Conservation (phyloP, 2,113 vertebrate species). For the Chamaetylas fuelleborni region DNA sequence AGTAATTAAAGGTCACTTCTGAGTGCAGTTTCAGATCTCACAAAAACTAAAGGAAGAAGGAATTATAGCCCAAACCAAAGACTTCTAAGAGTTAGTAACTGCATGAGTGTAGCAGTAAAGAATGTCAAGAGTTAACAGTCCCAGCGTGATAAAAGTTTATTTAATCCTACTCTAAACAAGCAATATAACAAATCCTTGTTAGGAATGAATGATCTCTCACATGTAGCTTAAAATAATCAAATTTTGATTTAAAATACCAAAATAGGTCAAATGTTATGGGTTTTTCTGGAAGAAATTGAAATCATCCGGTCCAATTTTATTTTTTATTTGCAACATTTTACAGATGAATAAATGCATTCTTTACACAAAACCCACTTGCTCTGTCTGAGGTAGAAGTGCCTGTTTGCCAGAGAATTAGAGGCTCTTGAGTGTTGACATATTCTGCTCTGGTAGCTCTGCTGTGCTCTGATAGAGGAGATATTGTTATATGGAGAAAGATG, state of each 20-base stretch:
- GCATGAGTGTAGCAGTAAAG: background rate
- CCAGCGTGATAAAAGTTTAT: background rate
- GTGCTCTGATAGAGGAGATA: background rate
- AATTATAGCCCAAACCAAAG: background rate
- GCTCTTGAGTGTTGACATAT: background rate
- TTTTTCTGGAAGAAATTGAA: conserved; percentile 20
- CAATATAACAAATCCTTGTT: conserved; percentile 33
- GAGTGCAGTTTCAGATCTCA: background rate
- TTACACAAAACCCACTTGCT: background rate
- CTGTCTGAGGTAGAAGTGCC: background rate
- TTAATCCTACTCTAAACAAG: conserved; percentile 33
- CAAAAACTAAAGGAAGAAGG: background rate
- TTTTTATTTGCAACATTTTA: conserved; percentile 33
- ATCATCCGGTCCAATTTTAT: background rate
- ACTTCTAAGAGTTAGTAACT: background rate
- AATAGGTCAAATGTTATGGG: background rate
- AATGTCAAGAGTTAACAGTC: background rate
- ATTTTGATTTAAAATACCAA: conserved; percentile 10
- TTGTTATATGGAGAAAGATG: background rate
- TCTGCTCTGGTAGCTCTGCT: background rate
- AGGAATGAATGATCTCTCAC: conserved; percentile 23
- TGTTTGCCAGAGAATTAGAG: background rate
- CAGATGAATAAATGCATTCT: background rate
- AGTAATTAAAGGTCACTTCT: background rate
- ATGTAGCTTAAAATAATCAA: conserved; percentile 23